Conservation (phyloP, 2,797 vertebrate genomes). For the Sebastes oblongus region DNA sequence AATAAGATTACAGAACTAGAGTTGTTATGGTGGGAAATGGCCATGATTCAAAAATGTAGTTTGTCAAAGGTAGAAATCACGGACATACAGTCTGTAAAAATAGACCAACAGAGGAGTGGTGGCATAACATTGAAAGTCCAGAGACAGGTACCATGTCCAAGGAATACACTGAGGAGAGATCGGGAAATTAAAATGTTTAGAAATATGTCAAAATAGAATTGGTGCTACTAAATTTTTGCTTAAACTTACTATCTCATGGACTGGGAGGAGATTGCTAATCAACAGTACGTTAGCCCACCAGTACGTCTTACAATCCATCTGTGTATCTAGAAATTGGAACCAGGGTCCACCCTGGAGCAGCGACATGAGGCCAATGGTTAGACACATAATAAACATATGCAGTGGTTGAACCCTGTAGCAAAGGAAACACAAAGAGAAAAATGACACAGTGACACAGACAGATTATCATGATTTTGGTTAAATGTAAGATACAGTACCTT, state of each 20-base stretch:
- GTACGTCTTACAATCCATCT: constrained; percentile 83
- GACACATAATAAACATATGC: constrained; percentile 85
- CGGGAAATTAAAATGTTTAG: background rate
- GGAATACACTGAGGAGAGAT: constrained; percentile 82
- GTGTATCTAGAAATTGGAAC: constrained; percentile 81
- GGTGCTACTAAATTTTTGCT: background rate
- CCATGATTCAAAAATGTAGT: background rate
- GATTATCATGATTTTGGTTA: background rate
- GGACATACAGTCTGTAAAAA: constrained; percentile 82
- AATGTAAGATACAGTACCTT: constrained; percentile 69
- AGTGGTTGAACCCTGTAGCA: constrained; percentile 86
- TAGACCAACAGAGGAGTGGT: constrained; percentile 83
- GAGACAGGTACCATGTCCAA: constrained; percentile 91
- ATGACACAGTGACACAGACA: background rate
- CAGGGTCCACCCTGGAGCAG: constrained; percentile 82
- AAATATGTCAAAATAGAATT: background rate
- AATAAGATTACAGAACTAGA: background rate
- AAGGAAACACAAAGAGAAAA: background rate
- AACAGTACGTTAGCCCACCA: constrained; percentile 90
- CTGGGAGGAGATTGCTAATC: constrained; percentile 84
- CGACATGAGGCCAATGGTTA: constrained; percentile 81
- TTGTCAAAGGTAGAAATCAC: background rate
- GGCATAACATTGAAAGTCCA: constrained; percentile 88
- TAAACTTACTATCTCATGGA: constrained; percentile 79
- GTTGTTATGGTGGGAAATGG: background rate